Base-by-base conservation (phyloP, 2,797 vertebrate genomes). In the Antennarius maculatus region DNA sequence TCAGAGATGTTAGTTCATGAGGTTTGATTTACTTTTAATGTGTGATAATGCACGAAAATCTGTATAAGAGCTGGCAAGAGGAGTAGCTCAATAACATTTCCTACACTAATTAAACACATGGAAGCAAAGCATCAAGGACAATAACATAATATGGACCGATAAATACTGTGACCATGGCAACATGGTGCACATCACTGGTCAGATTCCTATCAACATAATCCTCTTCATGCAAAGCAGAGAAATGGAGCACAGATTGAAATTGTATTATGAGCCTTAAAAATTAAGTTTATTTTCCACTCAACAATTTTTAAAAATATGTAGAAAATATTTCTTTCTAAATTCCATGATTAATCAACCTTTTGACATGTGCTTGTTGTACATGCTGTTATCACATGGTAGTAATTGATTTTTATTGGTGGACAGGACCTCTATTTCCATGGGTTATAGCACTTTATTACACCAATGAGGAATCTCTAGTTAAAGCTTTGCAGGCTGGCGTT, bases 141-240 rank as follows among this genome's bases (percentile, higher is more conserved):
- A 93, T 94, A 93, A 95, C 93, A 94, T 93, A 85, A 93, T 91
- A 94, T 91, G 89, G 90, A 93, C 95, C 92, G 89, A 90, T 87
- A 90, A 80, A 89, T 94, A 89, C 85, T 87, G 95, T 96, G 91
- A 89, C 94, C 94, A 95, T 93, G 92, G 94, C 94, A 96, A 97
- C 95, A 66, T 68, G 42, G 81, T 91, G 86, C 89, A 91, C 92
- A 87, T 95, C 93, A 95, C 91, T 92, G 92, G 93, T 86, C 87
- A 86, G 91, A 94, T 94, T 90, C 86, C 89, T 89, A 88, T 88
- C 86, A 91, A 84, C 83, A 75, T 15, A n/a, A 86, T 91, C 85
- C 92, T 93, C 88, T 88, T 89, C 89, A 90, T 77, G 3, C 61
- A 53, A 10, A 62, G 70, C 80, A 80, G 80, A 79, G 73, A 81